Evolutionary conservation across 2,888 invertebrate species (phyloP), one percentile per base, ranked within the genome.

Genomic region (Parnassius apollo): DNA sequence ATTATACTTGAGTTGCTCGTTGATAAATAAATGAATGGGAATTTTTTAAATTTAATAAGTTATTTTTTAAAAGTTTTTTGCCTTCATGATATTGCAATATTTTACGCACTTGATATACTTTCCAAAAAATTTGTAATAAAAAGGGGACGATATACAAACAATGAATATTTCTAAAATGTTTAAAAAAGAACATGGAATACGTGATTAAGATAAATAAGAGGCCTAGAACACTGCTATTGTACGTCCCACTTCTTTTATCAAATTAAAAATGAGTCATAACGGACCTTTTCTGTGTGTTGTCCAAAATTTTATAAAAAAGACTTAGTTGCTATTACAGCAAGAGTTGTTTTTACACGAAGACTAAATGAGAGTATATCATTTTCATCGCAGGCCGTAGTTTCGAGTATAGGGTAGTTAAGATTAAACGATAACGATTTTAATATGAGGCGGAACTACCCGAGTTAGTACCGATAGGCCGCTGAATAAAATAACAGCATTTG

Each of bases 341-440:
- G 78, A 79, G 69, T 63, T 65, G 49, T 76, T 83, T 83, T 83
- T 65, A 72, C 62, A 62, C 71, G 75, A 49, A 65, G 62, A 74
- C 75, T 75, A 70, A 75, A 71, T 70, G 71, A 73, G 75, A 82
- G 82, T 88, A 88, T 86, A 89, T 89, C 83, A 88, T 89, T 89
- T 88, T 85, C 84, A 82, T 77, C 71, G 75, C 76, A 78, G 81
- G 83, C 82, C 81, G 78, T 84, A 89, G 88, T 89, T 91, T 91
- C 80, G 82, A 91, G 88, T 86, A 86, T 83, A 78, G 77, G 83
- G 88, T 77, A 86, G 91, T 91, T 91, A 87, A 91, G 91, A 91
- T 91, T 78, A 80, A 68, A 69, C 87, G 91, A 91, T 91, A 91
- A 86, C 80, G 71, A 81, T 84, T 88, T 90, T 91, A 90, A 91